Evolutionary conservation across 1,140 invertebrate species (phyloP).

Genomic region (Wasmannia auropunctata): DNA sequence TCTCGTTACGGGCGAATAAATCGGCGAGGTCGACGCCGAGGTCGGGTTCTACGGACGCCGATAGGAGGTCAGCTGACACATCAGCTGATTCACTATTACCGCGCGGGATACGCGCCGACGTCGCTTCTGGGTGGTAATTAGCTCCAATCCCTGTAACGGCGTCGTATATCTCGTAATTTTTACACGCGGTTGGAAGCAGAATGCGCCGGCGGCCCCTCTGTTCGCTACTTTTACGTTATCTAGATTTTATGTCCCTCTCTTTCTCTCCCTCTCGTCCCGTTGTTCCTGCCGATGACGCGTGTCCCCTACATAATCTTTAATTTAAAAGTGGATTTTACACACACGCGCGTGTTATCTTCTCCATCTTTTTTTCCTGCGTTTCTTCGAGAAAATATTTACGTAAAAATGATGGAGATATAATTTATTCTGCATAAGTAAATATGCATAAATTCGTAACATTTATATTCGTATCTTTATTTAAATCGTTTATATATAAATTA

Average conservation of each 20-base stretch:
- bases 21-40: constrained; percentile 75
- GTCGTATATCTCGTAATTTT: constrained; percentile 84
- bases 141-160: constrained; percentile 82
- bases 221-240: constrained; percentile 78
- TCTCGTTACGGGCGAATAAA: constrained; percentile 81
- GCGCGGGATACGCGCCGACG: constrained; percentile 69
- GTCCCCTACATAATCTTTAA: constrained; percentile 35
- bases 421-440: not conserved
- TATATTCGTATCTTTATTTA: not conserved
- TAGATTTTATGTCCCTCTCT: constrained; percentile 49
- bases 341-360: not conserved
- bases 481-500: not conserved
- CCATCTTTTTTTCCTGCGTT: not conserved
- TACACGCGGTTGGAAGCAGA: constrained; percentile 66
- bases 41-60: constrained; percentile 75
- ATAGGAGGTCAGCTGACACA: constrained; percentile 80
- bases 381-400: not conserved
- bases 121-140: constrained; percentile 84
- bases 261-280: not conserved
- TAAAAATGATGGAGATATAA: not conserved
- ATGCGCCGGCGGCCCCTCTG: constrained; percentile 74
- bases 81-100: constrained; percentile 79
- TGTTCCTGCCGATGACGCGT: not conserved
- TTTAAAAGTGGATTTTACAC: constrained; percentile 64
- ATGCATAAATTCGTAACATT: not conserved